These are phyloP conservation scores for Trachelipus rathkii DNA, from an alignment of 1,140 invertebrate genomes.

Conservation along the genomic window DNA sequence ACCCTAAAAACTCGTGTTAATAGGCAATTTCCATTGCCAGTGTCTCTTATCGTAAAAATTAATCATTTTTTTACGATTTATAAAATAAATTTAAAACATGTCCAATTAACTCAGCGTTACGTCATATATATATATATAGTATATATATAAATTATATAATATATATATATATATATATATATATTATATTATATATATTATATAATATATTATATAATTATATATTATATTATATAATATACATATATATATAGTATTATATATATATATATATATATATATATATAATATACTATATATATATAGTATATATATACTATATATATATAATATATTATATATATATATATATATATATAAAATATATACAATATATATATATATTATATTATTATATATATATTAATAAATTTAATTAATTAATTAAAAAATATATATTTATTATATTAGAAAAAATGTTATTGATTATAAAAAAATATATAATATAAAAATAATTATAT, in stretches of 20 bases:
- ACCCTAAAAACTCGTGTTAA: neutral
- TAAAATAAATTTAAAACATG: neutral
- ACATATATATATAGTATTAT: slow-evolving; percentile 11
- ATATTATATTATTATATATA: neutral
- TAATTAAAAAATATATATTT: no score
- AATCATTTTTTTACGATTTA: neutral
- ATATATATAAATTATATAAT: neutral
- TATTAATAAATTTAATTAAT: no score
- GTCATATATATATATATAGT: neutral
- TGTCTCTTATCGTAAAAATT: neutral
- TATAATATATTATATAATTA: neutral
- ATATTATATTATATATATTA: neutral
- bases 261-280: neutral
- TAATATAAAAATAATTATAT: no score
- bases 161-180: neutral
- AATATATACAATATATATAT: slow-evolving; percentile 1
- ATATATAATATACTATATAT: slow-evolving; percentile 10
- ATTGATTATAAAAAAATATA: no score
- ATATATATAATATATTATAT: slow-evolving; percentile 4
- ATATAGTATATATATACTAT: slow-evolving; percentile 15
- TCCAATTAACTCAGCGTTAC: neutral
- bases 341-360: neutral
- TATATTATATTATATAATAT: slow-evolving; percentile 1
- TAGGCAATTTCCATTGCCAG: neutral
- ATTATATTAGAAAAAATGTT: no score